Percentiles rank a stretch among this genome's conserved stretches.
Conservation (phyloP, 2,113 vertebrate genomes). For the Hypanus sabinus region DNA sequence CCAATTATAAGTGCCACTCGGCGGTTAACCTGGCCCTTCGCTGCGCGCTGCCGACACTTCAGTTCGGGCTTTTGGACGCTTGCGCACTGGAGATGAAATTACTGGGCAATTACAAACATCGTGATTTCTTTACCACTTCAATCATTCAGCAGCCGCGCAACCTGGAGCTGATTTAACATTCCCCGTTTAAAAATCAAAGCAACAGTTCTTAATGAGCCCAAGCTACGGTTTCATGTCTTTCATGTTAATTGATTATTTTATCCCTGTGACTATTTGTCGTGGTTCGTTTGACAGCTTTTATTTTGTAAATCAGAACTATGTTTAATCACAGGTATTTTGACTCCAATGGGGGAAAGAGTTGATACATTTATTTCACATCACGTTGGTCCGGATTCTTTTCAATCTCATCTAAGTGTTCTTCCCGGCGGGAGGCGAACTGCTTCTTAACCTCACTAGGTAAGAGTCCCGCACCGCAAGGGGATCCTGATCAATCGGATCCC, state of each 20-base stretch:
- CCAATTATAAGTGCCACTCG: not conserved
- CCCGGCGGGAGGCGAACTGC: not conserved
- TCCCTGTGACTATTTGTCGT: no score
- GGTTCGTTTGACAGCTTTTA: no score
- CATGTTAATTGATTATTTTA: not conserved
- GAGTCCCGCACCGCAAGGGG: not conserved
- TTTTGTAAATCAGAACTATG: no score
- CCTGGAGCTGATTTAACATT: not conserved
- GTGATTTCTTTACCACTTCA: not conserved
- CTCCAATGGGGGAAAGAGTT: no score
- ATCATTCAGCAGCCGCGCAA: not conserved
- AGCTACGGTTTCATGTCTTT: no score
- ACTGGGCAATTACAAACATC: not conserved
- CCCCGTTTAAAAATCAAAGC: not conserved
- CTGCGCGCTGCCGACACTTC: not conserved
- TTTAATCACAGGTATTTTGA: no score
- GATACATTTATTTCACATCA: not conserved
- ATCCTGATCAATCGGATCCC: not conserved
- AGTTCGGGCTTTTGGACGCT: not conserved
- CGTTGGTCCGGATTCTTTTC: not conserved
- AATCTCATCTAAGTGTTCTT: not conserved
- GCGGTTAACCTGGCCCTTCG: not conserved
- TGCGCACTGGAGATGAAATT: not conserved
- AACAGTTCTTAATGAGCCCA: not conserved
- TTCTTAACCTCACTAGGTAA: not conserved